Evolutionary conservation across 2,888 invertebrate species (phyloP).

Genomic region (Dolichomitus sp.): DNA sequence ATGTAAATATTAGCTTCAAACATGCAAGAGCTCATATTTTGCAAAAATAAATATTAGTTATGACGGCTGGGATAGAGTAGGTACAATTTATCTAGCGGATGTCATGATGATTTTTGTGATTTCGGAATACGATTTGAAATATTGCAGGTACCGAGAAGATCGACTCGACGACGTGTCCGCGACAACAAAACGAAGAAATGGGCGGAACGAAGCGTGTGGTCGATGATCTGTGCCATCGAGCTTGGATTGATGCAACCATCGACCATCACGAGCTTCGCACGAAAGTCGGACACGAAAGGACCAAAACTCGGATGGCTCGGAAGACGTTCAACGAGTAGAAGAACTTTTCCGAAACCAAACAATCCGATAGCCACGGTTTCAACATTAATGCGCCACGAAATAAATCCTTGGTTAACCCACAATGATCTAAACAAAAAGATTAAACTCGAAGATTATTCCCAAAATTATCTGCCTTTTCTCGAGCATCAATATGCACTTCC

Average conservation of each 20-base stretch:
- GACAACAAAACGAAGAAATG: constrained; percentile 49
- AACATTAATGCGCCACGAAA: not conserved
- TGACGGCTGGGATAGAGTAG: too few relatives aligned
- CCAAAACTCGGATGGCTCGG: constrained; percentile 2
- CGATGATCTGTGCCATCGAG: constrained; percentile 73
- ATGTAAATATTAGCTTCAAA: too few relatives aligned
- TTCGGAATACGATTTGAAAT: not conserved
- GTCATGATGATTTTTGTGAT: not conserved
- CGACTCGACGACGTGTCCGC: constrained; percentile 46
- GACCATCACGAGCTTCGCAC: not conserved
- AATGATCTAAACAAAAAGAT: not conserved
- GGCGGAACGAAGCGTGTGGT: constrained; percentile 72
- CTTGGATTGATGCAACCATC: constrained; percentile 68
- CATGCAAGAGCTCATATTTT: too few relatives aligned
- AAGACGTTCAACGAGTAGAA: not conserved
- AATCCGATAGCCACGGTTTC: not conserved
- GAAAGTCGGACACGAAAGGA: not conserved
- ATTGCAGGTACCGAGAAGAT: constrained; percentile 44
- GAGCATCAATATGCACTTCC: constrained; percentile 25
- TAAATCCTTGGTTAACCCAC: not conserved
- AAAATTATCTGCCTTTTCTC: not conserved
- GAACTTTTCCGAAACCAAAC: not conserved
- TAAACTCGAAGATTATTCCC: not conserved
- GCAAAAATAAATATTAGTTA: too few relatives aligned
- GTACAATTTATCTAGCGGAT: too few relatives aligned